Evolutionary conservation across 2,797 vertebrate species (phyloP), one percentile per base, ranked within the genome.

Genomic region (Sebastes elongatus): DNA sequence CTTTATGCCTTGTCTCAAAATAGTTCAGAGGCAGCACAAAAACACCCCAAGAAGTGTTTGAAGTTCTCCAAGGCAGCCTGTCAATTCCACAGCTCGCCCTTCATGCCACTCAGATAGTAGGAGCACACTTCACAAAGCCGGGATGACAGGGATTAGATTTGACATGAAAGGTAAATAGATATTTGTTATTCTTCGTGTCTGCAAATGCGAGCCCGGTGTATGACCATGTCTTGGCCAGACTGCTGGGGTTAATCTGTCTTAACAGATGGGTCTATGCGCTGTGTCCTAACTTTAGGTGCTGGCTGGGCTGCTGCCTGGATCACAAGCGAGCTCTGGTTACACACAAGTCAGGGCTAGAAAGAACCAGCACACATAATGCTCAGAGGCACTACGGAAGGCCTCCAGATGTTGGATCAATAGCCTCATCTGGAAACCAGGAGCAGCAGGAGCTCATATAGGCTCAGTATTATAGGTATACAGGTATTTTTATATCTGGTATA

Each of bases 191-290:
- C 69, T 74, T 71, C 33, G 3, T 65, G 76, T 89, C 75, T 85
- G 74, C 63, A 78, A 64, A 89, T 83, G 82, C 71, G 60, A 78
- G 65, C 7, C 38, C 38, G 7, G 28, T 74, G 70, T 74, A 86
- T 81, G 88, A 87, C 89, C 93, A 85, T 90, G 90, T 93, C 89
- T 93, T 90, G 88, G 86, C 85, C 88, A n/a, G 65, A 42, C 30
- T 53, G 59, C 61, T 4, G 90, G 75, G 77, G 82, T 84, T 83
- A 72, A 86, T 84, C 80, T 85, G 68, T 61, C 30, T 20, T n/a
- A 52, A 78, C 94, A 95, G 92, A 96, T 94, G 90, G 89, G 92
- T 91, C 87, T 87, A 74, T 28, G 70, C 46, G 86, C 78, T 33
- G 25, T 71, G 82, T 88, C 87, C 92, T 89, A 90, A 92, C 85